These are phyloP conservation scores for Misgurnus anguillicaudatus DNA, from an alignment of 2,113 vertebrate genomes.

Conservation along the genomic window DNA sequence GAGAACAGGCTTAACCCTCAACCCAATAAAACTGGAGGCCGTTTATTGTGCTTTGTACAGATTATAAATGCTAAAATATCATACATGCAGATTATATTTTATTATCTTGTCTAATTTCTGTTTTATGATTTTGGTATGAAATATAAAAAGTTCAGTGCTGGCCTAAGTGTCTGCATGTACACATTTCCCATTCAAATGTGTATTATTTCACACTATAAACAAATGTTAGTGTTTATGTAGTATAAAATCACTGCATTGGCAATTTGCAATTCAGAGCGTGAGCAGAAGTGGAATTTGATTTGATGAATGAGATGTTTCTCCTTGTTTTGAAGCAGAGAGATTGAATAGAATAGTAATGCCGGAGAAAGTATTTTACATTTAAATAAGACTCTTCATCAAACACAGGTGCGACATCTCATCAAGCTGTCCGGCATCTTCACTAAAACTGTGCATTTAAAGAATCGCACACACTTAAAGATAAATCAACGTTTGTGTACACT, in stretches of 20 bases:
- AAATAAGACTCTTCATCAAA: slow-evolving; percentile 44
- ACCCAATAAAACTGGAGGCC: not conserved
- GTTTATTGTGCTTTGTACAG: not conserved
- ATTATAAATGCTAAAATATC: not conserved
- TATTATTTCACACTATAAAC: not conserved
- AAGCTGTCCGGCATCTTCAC: slow-evolving; percentile 10
- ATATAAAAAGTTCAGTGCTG: too few relatives aligned
- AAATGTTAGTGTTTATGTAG: not conserved
- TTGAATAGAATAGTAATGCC: slow-evolving; percentile 39
- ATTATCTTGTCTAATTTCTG: too few relatives aligned
- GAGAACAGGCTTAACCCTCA: not conserved
- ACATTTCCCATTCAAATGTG: not conserved
- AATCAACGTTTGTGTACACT: not conserved
- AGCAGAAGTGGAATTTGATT: slow-evolving; percentile 38
- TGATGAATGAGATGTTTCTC: slow-evolving; percentile 29
- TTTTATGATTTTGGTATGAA: too few relatives aligned
- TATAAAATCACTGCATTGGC: slow-evolving; percentile 2
- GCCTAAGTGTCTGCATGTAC: not conserved
- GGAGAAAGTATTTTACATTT: slow-evolving; percentile 43
- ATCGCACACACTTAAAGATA: not conserved
- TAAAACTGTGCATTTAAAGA: slow-evolving; percentile 4
- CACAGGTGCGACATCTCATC: slow-evolving; percentile 33
- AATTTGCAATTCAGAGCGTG: slow-evolving; percentile 26
- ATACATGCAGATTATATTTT: too few relatives aligned
- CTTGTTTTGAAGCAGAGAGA: slow-evolving; percentile 38